Conservation (phyloP, 2,888 invertebrate species). For the Erebia aethiops region DNA sequence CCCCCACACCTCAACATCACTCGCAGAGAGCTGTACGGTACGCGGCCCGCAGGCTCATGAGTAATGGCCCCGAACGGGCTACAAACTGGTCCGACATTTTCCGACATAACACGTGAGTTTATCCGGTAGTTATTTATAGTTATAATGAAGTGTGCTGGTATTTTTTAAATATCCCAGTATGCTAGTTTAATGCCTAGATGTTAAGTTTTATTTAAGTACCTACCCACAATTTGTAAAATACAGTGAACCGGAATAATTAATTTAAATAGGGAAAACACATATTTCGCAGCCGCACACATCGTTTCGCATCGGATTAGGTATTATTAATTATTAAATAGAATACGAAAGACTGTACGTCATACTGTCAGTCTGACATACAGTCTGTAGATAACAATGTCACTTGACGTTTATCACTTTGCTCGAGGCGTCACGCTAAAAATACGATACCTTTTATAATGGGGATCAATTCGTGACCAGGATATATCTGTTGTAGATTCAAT, state of each 20-base stretch:
- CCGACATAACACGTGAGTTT: no score
- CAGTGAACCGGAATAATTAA: conserved; percentile 19
- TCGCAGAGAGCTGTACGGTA: no score
- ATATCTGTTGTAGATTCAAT: background rate
- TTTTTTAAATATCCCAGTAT: conserved; percentile 11
- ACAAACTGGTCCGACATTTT: no score
- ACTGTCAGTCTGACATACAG: conserved; percentile 1
- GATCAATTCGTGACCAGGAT: background rate
- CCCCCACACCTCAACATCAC: no score
- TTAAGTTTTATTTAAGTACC: background rate
- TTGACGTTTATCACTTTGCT: background rate
- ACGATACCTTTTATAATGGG: background rate
- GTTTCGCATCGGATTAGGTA: conserved; percentile 20
- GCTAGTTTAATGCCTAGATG: background rate
- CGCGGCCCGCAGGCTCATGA: no score
- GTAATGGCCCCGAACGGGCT: no score
- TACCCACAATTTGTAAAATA: background rate
- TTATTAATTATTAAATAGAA: conserved; percentile 13
- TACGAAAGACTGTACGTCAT: conserved; percentile 17
- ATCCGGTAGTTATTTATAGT: no score
- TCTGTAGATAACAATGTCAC: background rate
- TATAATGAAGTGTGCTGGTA: no score
- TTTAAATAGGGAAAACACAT: conserved; percentile 17
- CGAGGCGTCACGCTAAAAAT: background rate
- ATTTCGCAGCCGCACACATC: conserved; percentile 17